Conservation (phyloP, 2,888 invertebrate genomes). For the Drosophila neutralis region DNA sequence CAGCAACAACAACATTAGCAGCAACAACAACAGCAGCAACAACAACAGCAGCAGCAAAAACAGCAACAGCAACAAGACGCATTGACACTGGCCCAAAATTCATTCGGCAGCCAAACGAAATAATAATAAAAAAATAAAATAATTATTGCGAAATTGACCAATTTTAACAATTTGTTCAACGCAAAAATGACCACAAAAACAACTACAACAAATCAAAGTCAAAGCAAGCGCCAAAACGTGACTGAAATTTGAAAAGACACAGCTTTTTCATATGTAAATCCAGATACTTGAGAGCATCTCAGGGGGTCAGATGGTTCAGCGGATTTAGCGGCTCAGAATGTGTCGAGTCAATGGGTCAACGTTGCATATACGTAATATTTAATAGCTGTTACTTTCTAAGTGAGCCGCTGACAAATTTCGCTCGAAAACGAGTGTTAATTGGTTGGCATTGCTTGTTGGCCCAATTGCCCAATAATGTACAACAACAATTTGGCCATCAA, state of each 20-base stretch:
- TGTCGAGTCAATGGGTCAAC: conserved; percentile 53
- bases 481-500: conserved; percentile 45
- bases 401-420: background rate
- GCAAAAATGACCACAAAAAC: conserved; percentile 24
- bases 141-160: conserved; percentile 74
- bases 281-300: conserved; percentile 8
- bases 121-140: conserved; percentile 54
- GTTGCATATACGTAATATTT: conserved; percentile 55
- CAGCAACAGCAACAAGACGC: conserved; percentile 4
- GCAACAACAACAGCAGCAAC: rapidly evolving
- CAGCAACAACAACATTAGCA: background rate
- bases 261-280: conserved; percentile 26
- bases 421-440: conserved; percentile 18
- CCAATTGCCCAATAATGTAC: conserved; percentile 42
- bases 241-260: conserved; percentile 52
- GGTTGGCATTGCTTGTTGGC: conserved; percentile 45
- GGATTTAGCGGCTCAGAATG: conserved; percentile 51
- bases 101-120: conserved; percentile 57
- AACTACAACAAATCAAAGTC: conserved; percentile 32
- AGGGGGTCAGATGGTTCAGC: conserved; percentile 3
- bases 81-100: conserved; percentile 78
- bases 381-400: conserved; percentile 35
- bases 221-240: conserved; percentile 61
- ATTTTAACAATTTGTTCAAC: conserved; percentile 57
- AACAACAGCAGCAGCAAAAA: conserved; percentile 4